phyloP scores from a whole-genome alignment of 2,797 vertebrate genomes.

The Monodelphis domestica region DNA sequence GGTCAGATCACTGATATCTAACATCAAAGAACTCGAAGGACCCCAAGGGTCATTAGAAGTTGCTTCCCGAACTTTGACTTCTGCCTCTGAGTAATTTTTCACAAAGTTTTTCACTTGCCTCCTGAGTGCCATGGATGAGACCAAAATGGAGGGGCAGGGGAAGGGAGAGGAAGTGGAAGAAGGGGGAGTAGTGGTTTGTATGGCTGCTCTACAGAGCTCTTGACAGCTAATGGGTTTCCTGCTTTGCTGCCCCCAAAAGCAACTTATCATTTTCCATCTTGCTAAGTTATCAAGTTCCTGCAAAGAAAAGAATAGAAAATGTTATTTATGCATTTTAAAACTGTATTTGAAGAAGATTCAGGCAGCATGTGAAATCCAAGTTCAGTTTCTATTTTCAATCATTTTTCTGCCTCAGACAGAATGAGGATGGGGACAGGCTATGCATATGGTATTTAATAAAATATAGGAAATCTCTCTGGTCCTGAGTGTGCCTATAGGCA shows the following conservation, averaged over 20 bases:
- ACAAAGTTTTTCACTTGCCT: conserved; percentile 81
- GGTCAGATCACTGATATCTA: conserved; percentile 78
- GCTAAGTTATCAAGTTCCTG: conserved; percentile 68
- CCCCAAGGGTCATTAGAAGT: conserved; percentile 76
- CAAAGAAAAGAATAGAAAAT: conserved; percentile 59
- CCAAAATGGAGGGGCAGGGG: conserved; percentile 29
- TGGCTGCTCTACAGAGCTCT: conserved; percentile 45
- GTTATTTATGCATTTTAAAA: conserved; percentile 55
- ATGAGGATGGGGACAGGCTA: background rate
- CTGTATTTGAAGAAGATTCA: conserved; percentile 59
- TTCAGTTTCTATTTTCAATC: conserved; percentile 56
- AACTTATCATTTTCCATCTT: conserved; percentile 66
- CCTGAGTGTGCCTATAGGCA: conserved; percentile 37
- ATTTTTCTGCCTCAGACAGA: conserved; percentile 19
- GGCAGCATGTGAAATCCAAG: conserved; percentile 58
- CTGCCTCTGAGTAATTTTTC: conserved; percentile 82
- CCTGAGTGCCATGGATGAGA: conserved; percentile 76
- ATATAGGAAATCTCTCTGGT: conserved; percentile 41
- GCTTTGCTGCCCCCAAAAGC: conserved; percentile 28
- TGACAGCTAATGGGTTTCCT: conserved; percentile 21
- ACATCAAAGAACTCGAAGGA: conserved; percentile 71
- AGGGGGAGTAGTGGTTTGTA: background rate
- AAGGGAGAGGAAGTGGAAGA: background rate
- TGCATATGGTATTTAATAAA: conserved; percentile 50
- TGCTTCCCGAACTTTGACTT: conserved; percentile 82